Evolutionary conservation across 2,888 invertebrate genomes (phyloP).

Genomic region (Mesoligia furuncula): DNA sequence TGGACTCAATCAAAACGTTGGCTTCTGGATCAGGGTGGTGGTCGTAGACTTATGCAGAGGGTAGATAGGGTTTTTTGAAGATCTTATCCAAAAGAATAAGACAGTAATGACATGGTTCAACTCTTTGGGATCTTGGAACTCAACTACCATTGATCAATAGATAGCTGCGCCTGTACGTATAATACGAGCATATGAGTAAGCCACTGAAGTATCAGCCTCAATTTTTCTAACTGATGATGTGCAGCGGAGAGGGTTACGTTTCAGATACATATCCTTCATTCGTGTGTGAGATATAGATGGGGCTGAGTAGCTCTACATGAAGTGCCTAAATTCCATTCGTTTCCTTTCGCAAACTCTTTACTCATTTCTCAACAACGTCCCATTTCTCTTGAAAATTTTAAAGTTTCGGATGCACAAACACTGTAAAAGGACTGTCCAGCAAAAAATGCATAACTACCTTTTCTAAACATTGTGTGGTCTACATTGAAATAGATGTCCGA

Average conservation of each 20-base stretch:
- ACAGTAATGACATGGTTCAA: neutral
- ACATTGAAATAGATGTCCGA: constrained; percentile 64
- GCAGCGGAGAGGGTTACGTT: neutral
- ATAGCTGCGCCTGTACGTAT: neutral
- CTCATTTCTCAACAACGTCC: too few relatives aligned
- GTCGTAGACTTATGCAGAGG: constrained; percentile 19
- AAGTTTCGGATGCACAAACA: neutral
- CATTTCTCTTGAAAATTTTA: too few relatives aligned
- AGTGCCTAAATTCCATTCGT: neutral
- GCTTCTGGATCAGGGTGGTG: constrained; percentile 65
- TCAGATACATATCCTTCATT: too few relatives aligned
- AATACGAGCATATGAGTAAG: neutral
- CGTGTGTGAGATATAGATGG: neutral
- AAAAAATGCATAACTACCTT: neutral
- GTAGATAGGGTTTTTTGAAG: constrained; percentile 16
- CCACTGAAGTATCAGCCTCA: neutral
- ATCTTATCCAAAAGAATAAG: neutral
- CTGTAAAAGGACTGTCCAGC: neutral
- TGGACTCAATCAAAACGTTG: constrained; percentile 70
- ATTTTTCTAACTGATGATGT: neutral
- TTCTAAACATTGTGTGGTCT: constrained; percentile 37
- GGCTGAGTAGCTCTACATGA: neutral
- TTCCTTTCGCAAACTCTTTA: neutral
- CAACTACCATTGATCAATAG: neutral
- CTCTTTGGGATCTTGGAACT: neutral